Evolutionary conservation across 2,113 vertebrate genomes (phyloP).

Genomic region (Loxodonta africana): DNA sequence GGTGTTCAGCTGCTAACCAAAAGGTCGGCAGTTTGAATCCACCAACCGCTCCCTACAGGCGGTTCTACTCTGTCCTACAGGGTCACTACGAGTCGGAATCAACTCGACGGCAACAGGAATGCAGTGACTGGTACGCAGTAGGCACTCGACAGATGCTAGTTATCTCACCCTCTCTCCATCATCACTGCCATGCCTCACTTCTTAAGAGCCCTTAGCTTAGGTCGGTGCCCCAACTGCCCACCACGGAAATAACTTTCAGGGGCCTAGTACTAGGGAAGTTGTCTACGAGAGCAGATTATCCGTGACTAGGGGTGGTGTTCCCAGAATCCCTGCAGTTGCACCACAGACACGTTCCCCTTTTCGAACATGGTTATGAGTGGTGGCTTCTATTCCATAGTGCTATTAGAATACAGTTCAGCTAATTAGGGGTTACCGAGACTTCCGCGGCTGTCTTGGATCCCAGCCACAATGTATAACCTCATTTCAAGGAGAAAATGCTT

Average conservation of each 20-base stretch:
- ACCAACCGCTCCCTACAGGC: no score
- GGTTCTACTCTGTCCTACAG: no score
- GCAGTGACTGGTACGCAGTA: not conserved
- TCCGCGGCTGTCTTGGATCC: not conserved
- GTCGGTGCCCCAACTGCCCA: not conserved
- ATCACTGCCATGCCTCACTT: not conserved
- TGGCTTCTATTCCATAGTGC: not conserved
- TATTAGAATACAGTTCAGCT: not conserved
- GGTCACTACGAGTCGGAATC: not conserved
- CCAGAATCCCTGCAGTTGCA: not conserved
- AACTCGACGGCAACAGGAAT: not conserved
- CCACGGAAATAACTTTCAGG: not conserved
- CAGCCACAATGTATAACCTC: slow-evolving; percentile 21
- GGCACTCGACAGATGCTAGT: not conserved
- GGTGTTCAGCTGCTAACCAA: no score
- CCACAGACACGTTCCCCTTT: not conserved
- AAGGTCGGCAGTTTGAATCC: no score
- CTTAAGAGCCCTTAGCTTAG: not conserved
- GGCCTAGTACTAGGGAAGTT: not conserved
- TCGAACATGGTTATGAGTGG: not conserved
- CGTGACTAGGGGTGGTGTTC: not conserved
- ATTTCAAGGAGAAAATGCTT: slow-evolving; percentile 47
- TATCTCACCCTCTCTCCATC: not conserved
- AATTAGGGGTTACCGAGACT: not conserved
- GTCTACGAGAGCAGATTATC: not conserved